These are phyloP conservation scores for Harpegnathos saltator DNA, from an alignment of 1,140 invertebrate species.

Conservation along the genomic window DNA sequence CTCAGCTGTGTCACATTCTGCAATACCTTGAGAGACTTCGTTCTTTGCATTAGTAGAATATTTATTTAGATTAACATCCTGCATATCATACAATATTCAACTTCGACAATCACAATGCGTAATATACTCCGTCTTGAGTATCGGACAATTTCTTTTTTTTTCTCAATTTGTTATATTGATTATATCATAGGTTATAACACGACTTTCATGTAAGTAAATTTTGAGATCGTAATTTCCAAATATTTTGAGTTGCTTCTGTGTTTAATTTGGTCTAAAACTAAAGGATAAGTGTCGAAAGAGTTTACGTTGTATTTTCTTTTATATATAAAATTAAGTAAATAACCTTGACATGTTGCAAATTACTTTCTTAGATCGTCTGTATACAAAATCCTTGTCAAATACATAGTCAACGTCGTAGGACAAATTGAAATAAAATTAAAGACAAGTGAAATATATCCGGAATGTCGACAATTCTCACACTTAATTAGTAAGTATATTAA, in stretches of 20 bases:
- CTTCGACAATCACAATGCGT: slow-evolving; percentile 15
- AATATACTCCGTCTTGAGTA: slow-evolving; percentile 20
- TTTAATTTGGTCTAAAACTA: background rate
- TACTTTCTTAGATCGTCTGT: slow-evolving; percentile 12
- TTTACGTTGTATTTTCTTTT: slow-evolving; percentile 14
- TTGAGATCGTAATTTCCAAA: background rate
- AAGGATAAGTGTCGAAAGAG: background rate
- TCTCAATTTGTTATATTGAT: slow-evolving; percentile 15
- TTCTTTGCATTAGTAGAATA: slow-evolving; percentile 47
- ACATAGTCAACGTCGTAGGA: background rate
- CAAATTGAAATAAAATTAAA: slow-evolving; percentile 12
- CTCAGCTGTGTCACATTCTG: slow-evolving; percentile 36
- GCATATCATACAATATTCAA: slow-evolving; percentile 72
- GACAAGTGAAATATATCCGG: slow-evolving; percentile 1
- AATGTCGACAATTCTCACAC: background rate
- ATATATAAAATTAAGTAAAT: background rate
- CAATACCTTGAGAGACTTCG: slow-evolving; percentile 26
- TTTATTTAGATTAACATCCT: slow-evolving; percentile 62
- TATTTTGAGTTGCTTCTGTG: background rate
- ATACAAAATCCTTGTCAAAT: slow-evolving; percentile 35
- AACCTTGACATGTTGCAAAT: slow-evolving; percentile 6
- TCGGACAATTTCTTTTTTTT: slow-evolving; percentile 21
- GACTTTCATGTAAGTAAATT: slow-evolving; percentile 10
- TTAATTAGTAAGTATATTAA: background rate
- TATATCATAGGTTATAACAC: slow-evolving; percentile 5